Evolutionary conservation across 2,888 invertebrate genomes (phyloP).

Genomic region (Dorcus hopei): DNA sequence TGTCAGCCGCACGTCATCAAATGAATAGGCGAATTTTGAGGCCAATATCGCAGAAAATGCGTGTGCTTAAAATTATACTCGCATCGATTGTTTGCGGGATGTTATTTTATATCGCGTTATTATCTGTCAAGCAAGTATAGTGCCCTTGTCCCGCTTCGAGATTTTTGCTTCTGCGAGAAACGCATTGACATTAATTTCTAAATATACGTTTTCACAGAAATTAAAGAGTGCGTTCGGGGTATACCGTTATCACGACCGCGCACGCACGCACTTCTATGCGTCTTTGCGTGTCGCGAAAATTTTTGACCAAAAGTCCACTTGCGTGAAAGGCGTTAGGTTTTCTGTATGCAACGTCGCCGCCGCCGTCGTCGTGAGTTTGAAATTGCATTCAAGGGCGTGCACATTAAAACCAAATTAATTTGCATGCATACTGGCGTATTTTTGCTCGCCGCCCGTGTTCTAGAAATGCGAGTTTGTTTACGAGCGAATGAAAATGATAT

Average conservation of each 20-base stretch:
- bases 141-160: constrained; percentile 42
- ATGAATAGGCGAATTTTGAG: constrained; percentile 7
- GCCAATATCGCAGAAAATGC: constrained; percentile 11
- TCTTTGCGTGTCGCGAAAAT: neutral
- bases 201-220: constrained; percentile 9
- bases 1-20: neutral
- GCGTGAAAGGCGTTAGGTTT: neutral
- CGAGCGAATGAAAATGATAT: too few relatives aligned
- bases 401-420: too few relatives aligned
- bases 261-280: neutral
- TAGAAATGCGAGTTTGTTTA: too few relatives aligned
- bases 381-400: neutral
- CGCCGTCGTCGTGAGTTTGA: neutral
- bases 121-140: constrained; percentile 13
- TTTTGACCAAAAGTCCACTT: neutral
- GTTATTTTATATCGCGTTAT: constrained; percentile 14
- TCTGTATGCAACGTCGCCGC: neutral
- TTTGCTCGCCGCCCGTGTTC: too few relatives aligned
- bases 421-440: too few relatives aligned
- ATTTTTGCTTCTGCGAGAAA: constrained; percentile 39
- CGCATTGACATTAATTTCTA: constrained; percentile 39
- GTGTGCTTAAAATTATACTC: constrained; percentile 12
- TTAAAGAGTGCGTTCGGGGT: neutral
- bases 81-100: constrained; percentile 14
- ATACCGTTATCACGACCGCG: neutral